Evolutionary conservation across 2,113 vertebrate genomes (phyloP).

Genomic region (Lota lota): DNA sequence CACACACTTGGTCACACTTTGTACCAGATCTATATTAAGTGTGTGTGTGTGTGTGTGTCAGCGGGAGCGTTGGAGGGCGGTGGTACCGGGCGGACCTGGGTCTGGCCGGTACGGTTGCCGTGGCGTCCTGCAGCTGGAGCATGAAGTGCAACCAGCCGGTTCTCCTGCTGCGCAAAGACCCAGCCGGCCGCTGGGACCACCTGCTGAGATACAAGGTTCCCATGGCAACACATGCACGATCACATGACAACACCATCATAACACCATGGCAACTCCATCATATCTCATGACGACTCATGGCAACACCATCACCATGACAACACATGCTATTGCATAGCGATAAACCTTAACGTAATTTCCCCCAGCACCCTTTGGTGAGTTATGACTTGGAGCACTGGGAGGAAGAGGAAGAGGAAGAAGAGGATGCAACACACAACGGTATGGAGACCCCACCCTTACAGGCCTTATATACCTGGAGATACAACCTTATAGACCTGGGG

Average conservation of each 20-base stretch:
- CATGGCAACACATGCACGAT: neutral
- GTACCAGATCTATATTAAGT: no score
- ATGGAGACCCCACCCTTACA: no score
- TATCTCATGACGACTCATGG: neutral
- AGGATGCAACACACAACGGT: no score
- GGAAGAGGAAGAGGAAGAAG: neutral
- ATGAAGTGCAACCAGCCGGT: neutral
- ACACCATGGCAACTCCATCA: neutral
- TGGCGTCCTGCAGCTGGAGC: neutral
- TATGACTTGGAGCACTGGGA: conserved; percentile 1
- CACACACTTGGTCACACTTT: no score
- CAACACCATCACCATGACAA: neutral
- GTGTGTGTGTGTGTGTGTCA: neutral
- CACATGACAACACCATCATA: no score
- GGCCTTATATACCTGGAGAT: no score
- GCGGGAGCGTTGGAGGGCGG: neutral
- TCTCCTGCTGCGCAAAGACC: neutral
- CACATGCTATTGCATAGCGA: neutral
- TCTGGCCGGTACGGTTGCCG: neutral
- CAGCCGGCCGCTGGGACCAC: neutral
- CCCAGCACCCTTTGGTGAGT: neutral
- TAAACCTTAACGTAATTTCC: neutral
- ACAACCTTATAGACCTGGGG: no score
- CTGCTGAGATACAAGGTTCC: conserved; percentile 1
- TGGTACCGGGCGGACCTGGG: neutral